A percentile compares a stretch with the other conserved stretches of the same genome.
These are phyloP conservation scores for Bruchidius siliquastri DNA, from an alignment of 2,888 invertebrate genomes.

Conservation along the genomic window DNA sequence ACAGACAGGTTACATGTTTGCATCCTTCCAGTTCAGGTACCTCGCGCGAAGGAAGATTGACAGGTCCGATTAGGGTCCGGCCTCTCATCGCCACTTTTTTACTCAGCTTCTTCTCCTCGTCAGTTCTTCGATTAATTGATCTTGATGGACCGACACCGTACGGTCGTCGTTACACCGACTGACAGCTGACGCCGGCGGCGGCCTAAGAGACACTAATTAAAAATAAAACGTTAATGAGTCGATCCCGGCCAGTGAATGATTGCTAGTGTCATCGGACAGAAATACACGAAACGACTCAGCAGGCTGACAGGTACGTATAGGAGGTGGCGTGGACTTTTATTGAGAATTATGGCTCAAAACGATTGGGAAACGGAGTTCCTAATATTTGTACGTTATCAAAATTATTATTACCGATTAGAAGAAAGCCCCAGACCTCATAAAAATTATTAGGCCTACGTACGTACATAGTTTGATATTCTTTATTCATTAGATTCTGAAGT, in stretches of 20 bases:
- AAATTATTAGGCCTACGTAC: no score
- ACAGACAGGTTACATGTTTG: neutral
- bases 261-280: neutral
- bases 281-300: neutral
- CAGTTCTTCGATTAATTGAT: neutral
- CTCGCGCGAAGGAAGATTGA: neutral
- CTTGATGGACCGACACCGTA: neutral
- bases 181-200: neutral
- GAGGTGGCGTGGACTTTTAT: neutral
- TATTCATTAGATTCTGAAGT: no score
- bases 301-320: neutral
- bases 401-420: no score
- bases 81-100: neutral
- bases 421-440: no score
- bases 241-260: neutral
- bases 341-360: neutral
- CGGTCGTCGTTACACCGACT: neutral
- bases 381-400: neutral
- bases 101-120: neutral
- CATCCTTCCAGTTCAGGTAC: neutral
- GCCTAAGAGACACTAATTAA: neutral
- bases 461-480: no score
- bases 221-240: neutral
- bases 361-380: neutral
- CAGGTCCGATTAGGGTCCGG: neutral